These are phyloP conservation scores for Geococcyx californianus DNA, from an alignment of 2,113 vertebrate species.

Conservation along the genomic window DNA sequence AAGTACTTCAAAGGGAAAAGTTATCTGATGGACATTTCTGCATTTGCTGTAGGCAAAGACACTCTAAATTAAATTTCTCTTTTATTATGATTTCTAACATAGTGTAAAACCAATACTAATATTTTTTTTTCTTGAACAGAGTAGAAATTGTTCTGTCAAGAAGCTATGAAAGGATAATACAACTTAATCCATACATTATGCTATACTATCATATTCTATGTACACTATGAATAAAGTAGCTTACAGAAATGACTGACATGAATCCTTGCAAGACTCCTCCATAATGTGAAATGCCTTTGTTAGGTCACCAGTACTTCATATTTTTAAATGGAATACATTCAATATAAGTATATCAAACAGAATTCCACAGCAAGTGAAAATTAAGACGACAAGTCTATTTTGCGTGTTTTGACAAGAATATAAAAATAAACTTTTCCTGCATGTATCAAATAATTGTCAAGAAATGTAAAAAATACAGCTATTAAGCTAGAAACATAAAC, in stretches of 20 bases:
- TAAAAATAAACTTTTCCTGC: background rate
- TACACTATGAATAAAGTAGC: background rate
- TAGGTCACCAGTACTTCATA: background rate
- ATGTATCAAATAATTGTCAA: background rate
- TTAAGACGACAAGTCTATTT: background rate
- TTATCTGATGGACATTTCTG: background rate
- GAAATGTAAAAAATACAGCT: background rate
- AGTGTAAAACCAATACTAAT: background rate
- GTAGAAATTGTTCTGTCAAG: constrained; percentile 1
- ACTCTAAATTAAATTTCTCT: background rate
- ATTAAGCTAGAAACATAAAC: background rate
- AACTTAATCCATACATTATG: background rate
- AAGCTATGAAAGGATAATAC: background rate
- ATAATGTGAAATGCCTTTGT: constrained; percentile 10
- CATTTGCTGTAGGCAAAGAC: background rate
- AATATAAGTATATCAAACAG: background rate
- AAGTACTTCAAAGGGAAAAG: background rate
- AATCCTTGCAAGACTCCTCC: background rate
- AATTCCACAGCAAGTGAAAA: background rate
- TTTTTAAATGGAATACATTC: background rate
- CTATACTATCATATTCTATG: background rate
- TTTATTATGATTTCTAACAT: background rate
- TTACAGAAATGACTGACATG: background rate
- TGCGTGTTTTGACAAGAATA: background rate
- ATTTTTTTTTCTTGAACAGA: background rate